Base-by-base conservation (phyloP, 2,888 invertebrate species). In the Melinaea marsaeus region DNA sequence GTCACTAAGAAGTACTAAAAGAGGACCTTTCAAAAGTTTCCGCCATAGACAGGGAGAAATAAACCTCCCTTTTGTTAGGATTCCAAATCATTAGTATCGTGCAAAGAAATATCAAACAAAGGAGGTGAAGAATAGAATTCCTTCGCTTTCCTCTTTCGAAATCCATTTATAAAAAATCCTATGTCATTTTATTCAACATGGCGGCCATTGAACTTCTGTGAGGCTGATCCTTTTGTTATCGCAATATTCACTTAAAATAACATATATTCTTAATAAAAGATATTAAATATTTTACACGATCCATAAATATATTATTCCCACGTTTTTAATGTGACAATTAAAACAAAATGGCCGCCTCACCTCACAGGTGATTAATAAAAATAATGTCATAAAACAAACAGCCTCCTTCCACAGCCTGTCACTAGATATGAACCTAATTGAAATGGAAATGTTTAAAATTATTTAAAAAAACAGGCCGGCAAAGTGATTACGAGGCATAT, bases 81-180 rank as follows among this genome's bases (percentile, higher is more conserved):
- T 65, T 67, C 69, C 72, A 74, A 76, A 78, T 80, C 83, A 83
- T 84, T 83, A 79, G 81, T 82, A 78, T 77, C 70, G 73, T 67
- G 73, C 69, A 73, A 72, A 71, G 70, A 75, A 77, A 71, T 66
- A 72, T 70, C 65, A 71, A 73, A 75, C 70, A 70, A 73, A 72
- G 73, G 63, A 68, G 70, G 71, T 73, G 71, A 65, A 64, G 69
- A 71, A 74, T 73, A 72, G 72, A 72, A 73, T 66, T 66, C 66
- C 66, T 68, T 68, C 64, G 63, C 67, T 65, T 65, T 69, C 60
- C 58, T 37, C 62, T 63, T 67, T 48, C 60, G 63, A 62, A 62
- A 61, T 63, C 67, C 67, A 65, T 63, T 65, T 69, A 65, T 67
- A 65, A 68, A 65, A 68, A 63, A 65, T 68, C 63, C 65, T 63